Evolutionary conservation across 2,113 vertebrate genomes (phyloP).

Genomic region (Delphinus delphis): DNA sequence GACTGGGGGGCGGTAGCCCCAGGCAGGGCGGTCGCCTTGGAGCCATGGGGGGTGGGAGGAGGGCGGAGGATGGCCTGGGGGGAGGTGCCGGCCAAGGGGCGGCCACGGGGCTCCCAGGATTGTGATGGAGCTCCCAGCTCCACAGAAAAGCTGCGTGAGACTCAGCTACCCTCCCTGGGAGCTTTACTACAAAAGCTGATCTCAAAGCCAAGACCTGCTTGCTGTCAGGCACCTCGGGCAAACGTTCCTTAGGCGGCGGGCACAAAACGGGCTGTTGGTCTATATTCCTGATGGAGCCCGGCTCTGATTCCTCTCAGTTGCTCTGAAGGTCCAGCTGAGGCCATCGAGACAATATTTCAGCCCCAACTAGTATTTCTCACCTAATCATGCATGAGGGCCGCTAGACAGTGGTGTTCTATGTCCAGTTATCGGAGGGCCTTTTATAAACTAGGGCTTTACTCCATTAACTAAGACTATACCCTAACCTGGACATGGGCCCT

Average conservation of each 20-base stretch:
- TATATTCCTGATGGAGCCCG: not conserved
- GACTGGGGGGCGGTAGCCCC: not conserved
- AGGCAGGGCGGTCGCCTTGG: no score
- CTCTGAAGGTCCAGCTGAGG: not conserved
- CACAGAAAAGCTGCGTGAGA: accelerated
- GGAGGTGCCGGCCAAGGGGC: not conserved
- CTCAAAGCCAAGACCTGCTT: not conserved
- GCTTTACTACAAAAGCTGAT: not conserved
- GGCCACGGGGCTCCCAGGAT: no score
- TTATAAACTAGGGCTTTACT: not conserved
- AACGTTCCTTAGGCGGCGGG: accelerated
- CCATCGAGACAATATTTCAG: accelerated
- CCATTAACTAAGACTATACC: not conserved
- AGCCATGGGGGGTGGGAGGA: not conserved
- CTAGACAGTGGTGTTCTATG: not conserved
- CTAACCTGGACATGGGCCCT: not conserved
- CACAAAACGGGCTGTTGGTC: not conserved
- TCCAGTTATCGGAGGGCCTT: not conserved
- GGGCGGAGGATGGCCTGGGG: accelerated
- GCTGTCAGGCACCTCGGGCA: accelerated
- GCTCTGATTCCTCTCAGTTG: not conserved
- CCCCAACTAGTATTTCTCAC: not conserved
- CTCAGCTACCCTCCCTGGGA: no score
- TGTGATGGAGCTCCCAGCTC: no score
- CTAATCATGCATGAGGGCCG: not conserved